Conservation (phyloP, 2,113 vertebrate species). For the Clupea harengus region DNA sequence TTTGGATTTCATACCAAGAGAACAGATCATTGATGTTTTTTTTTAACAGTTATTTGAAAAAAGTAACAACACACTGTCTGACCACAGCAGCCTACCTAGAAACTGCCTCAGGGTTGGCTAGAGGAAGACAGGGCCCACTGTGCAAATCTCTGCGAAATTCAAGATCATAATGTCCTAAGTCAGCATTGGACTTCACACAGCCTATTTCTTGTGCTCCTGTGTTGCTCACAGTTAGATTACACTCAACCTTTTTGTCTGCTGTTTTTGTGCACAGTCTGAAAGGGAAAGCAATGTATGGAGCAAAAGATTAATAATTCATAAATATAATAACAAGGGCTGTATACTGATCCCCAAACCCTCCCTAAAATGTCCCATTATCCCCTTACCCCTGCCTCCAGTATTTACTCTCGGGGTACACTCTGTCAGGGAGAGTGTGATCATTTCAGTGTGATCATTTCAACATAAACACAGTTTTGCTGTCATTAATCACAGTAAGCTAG, state of each 20-base stretch:
- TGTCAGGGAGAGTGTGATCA: neutral
- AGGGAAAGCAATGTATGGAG: slow-evolving; percentile 35
- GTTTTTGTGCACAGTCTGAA: slow-evolving; percentile 43
- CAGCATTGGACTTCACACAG: slow-evolving; percentile 9
- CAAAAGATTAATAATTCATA: slow-evolving; percentile 63
- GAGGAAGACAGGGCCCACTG: neutral
- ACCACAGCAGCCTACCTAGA: neutral
- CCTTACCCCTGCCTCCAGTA: slow-evolving; percentile 28
- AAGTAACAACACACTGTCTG: neutral
- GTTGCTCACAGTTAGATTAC: slow-evolving; percentile 47
- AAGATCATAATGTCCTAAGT: slow-evolving; percentile 5
- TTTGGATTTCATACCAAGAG: neutral
- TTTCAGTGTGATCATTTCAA: slow-evolving; percentile 34
- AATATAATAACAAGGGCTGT: slow-evolving; percentile 65
- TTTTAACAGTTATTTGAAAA: neutral
- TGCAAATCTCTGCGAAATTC: neutral
- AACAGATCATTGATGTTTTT: neutral
- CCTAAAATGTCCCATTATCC: slow-evolving; percentile 44
- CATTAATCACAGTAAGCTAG: slow-evolving; percentile 23
- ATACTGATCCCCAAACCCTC: slow-evolving; percentile 55
- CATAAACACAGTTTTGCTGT: slow-evolving; percentile 23
- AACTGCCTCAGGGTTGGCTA: neutral
- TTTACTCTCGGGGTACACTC: slow-evolving; percentile 2
- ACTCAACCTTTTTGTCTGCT: slow-evolving; percentile 36
- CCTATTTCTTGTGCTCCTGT: slow-evolving; percentile 39